Conservation (phyloP, 2,888 invertebrate genomes). For the Lacanobia oleracea region DNA sequence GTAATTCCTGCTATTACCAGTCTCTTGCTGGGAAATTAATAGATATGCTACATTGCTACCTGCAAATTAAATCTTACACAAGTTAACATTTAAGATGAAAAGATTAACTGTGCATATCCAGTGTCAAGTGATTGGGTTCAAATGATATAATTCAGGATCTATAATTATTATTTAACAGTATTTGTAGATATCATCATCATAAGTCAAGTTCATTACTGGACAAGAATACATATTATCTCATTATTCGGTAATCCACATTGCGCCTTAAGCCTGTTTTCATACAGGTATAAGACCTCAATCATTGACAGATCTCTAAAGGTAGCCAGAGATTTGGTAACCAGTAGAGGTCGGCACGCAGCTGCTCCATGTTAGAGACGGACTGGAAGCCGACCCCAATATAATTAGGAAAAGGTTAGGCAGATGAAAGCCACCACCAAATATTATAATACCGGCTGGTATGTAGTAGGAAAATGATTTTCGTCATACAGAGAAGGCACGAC, state of each 20-base stretch:
- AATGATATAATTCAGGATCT: constrained; percentile 30
- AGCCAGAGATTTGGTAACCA: not conserved
- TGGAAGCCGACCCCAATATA: not conserved
- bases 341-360: not conserved
- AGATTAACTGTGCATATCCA: constrained; percentile 53
- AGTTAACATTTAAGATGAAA: constrained; percentile 52
- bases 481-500: not conserved
- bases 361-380: too few relatives aligned
- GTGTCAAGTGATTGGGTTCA: constrained; percentile 46
- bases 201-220: not conserved
- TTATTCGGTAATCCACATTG: not conserved
- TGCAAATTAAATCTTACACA: constrained; percentile 55
- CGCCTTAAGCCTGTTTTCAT: not conserved
- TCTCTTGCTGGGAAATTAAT: constrained; percentile 52
- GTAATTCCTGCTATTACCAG: constrained; percentile 51
- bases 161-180: constrained; percentile 11
- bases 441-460: not conserved
- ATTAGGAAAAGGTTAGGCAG: not conserved
- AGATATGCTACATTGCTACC: constrained; percentile 48
- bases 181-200: constrained; percentile 6
- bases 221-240: not conserved
- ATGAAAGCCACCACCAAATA: not conserved
- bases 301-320: not conserved
- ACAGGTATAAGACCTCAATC: constrained; percentile 11
- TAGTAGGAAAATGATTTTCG: not conserved